Evolutionary conservation across 35 echinoderm and acorn worm species (phyloP).

Genomic region (Ptychodera flava): DNA sequence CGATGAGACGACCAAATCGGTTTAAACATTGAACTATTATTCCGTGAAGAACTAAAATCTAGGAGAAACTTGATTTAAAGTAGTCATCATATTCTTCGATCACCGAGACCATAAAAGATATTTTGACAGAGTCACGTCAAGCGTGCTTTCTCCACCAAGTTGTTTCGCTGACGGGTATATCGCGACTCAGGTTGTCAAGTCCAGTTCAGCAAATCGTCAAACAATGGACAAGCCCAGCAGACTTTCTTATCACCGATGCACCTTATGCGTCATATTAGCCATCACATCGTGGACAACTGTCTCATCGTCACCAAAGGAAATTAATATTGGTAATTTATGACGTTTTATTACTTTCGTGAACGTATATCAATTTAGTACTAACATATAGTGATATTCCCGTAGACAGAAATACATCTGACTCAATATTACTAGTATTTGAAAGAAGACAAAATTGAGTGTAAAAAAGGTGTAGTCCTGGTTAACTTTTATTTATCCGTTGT

Average conservation of each 20-base stretch:
- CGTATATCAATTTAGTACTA: too few relatives aligned
- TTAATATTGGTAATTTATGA: neutral
- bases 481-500: too few relatives aligned
- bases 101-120: neutral
- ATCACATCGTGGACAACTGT: neutral
- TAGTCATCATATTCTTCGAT: neutral
- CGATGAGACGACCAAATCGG: neutral
- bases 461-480: too few relatives aligned
- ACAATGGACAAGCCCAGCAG: neutral
- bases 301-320: neutral
- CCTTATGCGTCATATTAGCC: neutral
- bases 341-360: neutral
- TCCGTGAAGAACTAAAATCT: neutral
- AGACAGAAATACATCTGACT: too few relatives aligned
- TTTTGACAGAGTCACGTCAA: neutral
- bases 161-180: too few relatives aligned
- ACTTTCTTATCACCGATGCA: neutral
- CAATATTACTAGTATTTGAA: too few relatives aligned
- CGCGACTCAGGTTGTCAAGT: neutral
- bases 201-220: neutral
- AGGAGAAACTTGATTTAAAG: neutral
- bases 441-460: too few relatives aligned
- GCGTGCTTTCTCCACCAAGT: too few relatives aligned
- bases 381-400: too few relatives aligned
- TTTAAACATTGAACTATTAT: neutral